Base-by-base conservation (phyloP, 2,888 invertebrate genomes). In the Drosophila hamatofila region DNA sequence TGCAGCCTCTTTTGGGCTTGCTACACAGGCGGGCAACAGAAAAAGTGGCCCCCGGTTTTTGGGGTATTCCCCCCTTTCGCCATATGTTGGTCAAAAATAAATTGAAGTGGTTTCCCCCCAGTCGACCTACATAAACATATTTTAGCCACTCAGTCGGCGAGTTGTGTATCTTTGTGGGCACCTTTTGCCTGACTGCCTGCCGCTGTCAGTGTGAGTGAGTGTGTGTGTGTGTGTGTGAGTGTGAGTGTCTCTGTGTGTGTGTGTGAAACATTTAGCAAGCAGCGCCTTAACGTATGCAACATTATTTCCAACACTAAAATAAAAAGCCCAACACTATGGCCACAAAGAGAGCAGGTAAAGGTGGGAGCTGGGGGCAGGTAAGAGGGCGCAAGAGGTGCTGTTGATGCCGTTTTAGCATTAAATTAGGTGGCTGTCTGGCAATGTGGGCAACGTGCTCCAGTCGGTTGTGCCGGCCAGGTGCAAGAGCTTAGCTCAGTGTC, bases 11-110 rank as follows among this genome's bases (percentile, higher is more conserved):
- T 41, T 16, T 21, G 41, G 41, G 42, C 23, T 25, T 8, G 48
- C 48, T 18, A 48, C 48, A 27, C 21, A n/a, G 25, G 41, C 21
- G 18, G 51, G 39, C 44, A 7, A 41, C 48, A 56, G 48, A 76
- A 76, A 76, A 76, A 76, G 76, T 75, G 65, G 63, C 72, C 56
- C 59, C 64, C 55, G 51, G 51, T 27, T 66, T 59, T 49, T 30
- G 27, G 54, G 61, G 65, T 41, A n/a, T 18, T 6, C 54, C 58
- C 42, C 42, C 63, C 39, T 46, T 54, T 39, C 62, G 84, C 80
- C 89, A 87, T 88, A 82, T 87, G 86, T 88, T 86, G 89, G 89
- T 84, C 89, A 87, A 83, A 84, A 82, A 83, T 86, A 86, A 86
- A 86, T 88, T 86, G 89, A 86, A 86, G 82, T 87, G 87, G 89